These are phyloP conservation scores for Epizoanthus illoricatus DNA, from an alignment of 92 coral and sea anemone species.

Conservation along the genomic window DNA sequence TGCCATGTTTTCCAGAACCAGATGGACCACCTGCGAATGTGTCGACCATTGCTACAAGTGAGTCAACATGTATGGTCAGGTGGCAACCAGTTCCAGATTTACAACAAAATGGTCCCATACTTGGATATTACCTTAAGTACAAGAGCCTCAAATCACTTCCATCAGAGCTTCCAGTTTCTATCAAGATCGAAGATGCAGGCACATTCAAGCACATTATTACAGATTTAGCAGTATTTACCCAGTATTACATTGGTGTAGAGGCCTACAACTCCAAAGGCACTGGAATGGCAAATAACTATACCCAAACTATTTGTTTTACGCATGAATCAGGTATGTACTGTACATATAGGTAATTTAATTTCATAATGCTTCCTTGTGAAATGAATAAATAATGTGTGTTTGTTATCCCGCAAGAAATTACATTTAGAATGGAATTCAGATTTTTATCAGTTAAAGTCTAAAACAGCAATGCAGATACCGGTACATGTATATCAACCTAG, in stretches of 20 bases:
- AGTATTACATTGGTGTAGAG: conserved; percentile 17
- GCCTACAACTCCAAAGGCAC: conserved; percentile 12
- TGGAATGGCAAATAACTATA: not conserved
- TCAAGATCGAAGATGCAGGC: not conserved
- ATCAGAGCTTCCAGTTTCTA: not conserved
- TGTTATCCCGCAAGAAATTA: no score
- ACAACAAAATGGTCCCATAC: conserved; percentile 9
- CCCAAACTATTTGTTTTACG: not conserved
- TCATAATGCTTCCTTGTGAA: no score
- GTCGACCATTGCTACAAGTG: not conserved
- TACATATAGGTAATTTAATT: not conserved
- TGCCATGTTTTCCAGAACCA: not conserved
- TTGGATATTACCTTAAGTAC: conserved; percentile 8
- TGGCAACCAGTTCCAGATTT: conserved; percentile 11
- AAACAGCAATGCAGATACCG: no score
- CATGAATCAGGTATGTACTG: not conserved
- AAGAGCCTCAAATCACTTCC: not conserved
- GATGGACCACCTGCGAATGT: conserved; percentile 13
- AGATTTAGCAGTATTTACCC: not conserved
- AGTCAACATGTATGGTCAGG: not conserved
- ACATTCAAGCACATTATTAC: not conserved
- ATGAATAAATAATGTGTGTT: no score
- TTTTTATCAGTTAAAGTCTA: no score
- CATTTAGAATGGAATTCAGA: no score
- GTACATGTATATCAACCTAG: no score